Conservation (phyloP, 2,888 invertebrate species). For the Horisme vitalbata region DNA sequence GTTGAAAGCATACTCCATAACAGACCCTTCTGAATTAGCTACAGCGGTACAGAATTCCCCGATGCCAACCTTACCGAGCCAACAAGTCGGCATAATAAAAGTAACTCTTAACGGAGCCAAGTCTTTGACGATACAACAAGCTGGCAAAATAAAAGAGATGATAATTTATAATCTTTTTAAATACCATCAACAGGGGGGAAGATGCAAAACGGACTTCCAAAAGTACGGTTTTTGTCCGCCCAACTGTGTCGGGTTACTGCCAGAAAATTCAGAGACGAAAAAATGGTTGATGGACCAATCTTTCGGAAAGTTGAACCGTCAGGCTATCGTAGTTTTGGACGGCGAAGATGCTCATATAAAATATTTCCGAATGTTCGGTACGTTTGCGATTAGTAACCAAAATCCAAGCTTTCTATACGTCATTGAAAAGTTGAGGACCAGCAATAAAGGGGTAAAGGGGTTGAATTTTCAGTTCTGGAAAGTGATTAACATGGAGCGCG, state of each 20-base stretch:
- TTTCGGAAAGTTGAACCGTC: slow-evolving; percentile 54
- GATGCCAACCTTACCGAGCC: slow-evolving; percentile 52
- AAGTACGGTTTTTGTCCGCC: slow-evolving; percentile 63
- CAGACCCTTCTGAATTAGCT: slow-evolving; percentile 36
- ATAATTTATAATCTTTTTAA: slow-evolving; percentile 60
- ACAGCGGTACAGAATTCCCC: slow-evolving; percentile 44
- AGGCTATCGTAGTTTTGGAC: slow-evolving; percentile 49
- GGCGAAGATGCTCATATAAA: slow-evolving; percentile 47
- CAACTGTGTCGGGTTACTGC: slow-evolving; percentile 58
- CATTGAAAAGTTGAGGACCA: slow-evolving; percentile 51
- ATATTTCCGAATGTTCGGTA: slow-evolving; percentile 51
- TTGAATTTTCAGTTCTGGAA: slow-evolving; percentile 65
- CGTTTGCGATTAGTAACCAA: slow-evolving; percentile 33
- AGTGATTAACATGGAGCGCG: slow-evolving; percentile 21
- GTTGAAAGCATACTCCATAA: slow-evolving; percentile 45
- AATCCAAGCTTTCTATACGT: slow-evolving; percentile 24
- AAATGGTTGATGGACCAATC: slow-evolving; percentile 56
- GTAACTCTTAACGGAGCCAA: slow-evolving; percentile 58
- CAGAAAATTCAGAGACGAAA: slow-evolving; percentile 61
- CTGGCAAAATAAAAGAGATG: slow-evolving; percentile 64
- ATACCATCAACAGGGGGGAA: slow-evolving; percentile 51
- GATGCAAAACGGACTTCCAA: slow-evolving; percentile 56
- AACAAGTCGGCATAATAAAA: slow-evolving; percentile 41
- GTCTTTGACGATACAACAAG: slow-evolving; percentile 44
- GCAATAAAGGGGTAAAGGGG: slow-evolving; percentile 62